phyloP scores from a whole-genome alignment of 2,797 vertebrate species.

The Nyctibius grandis region DNA sequence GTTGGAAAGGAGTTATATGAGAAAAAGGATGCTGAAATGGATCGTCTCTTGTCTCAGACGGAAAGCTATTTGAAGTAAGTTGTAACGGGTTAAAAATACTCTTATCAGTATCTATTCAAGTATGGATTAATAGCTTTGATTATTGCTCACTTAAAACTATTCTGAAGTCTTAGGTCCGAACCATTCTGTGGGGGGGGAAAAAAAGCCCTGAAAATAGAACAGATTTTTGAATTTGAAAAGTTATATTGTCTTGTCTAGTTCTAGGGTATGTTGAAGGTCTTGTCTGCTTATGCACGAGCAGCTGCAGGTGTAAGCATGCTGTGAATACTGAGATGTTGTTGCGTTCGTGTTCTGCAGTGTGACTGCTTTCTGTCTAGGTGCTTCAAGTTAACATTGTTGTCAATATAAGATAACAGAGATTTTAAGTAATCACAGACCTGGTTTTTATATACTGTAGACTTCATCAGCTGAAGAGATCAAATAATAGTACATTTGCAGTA shows the following conservation, averaged over 20 bases:
- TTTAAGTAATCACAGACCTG: not conserved
- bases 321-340: not conserved
- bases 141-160: not conserved
- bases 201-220: not conserved
- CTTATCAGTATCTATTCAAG: not conserved
- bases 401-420: accelerated
- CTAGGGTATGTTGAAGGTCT: not conserved
- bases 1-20: constrained; percentile 98
- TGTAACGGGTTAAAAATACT: not conserved
- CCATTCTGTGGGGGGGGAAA: accelerated
- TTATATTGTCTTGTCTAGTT: not conserved
- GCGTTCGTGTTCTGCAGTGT: not conserved
- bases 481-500: not conserved
- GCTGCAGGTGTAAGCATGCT: not conserved
- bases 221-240: not conserved
- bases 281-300: not conserved
- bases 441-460: not conserved
- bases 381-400: not conserved
- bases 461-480: not conserved
- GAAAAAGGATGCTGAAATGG: constrained; percentile 98
- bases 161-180: not conserved
- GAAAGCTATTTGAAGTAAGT: constrained; percentile 95
- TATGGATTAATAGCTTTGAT: not conserved
- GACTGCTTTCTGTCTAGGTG: not conserved
- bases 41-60: constrained; percentile 90